Percentiles rank a stretch among this genome's conserved stretches.
phyloP scores from a whole-genome alignment of 2,797 vertebrate genomes.

The Girardinus metallicus region DNA sequence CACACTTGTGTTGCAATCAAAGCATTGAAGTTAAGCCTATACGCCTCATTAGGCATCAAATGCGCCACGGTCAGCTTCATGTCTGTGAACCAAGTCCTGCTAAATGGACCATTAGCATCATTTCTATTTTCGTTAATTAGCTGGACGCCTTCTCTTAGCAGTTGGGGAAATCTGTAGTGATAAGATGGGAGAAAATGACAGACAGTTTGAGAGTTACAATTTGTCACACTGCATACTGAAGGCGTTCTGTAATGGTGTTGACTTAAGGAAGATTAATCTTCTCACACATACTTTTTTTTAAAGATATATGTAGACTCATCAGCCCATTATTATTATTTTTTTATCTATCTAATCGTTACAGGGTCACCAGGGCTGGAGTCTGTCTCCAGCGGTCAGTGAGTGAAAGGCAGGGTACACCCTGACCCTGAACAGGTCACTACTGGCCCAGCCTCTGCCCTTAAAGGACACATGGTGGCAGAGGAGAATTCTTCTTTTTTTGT shows the following conservation, averaged over 20 bases:
- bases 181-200: slow-evolving; percentile 27
- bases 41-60: slow-evolving; percentile 33
- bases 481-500: neutral
- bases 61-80: slow-evolving; percentile 22
- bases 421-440: neutral
- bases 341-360: neutral
- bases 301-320: neutral
- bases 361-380: neutral
- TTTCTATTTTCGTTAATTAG: slow-evolving; percentile 31
- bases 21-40: slow-evolving; percentile 10
- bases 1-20: neutral
- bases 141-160: slow-evolving; percentile 21
- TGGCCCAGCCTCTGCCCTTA: neutral
- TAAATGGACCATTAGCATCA: slow-evolving; percentile 34
- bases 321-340: neutral
- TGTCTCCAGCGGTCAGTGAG: neutral
- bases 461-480: neutral
- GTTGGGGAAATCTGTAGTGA: slow-evolving; percentile 34
- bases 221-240: slow-evolving; percentile 35
- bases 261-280: neutral
- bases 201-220: slow-evolving; percentile 29
- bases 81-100: slow-evolving; percentile 19
- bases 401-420: neutral
- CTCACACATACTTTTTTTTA: neutral
- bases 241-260: neutral